Conservation (phyloP, 2,113 vertebrate genomes). For the Prunella fulvescens region DNA sequence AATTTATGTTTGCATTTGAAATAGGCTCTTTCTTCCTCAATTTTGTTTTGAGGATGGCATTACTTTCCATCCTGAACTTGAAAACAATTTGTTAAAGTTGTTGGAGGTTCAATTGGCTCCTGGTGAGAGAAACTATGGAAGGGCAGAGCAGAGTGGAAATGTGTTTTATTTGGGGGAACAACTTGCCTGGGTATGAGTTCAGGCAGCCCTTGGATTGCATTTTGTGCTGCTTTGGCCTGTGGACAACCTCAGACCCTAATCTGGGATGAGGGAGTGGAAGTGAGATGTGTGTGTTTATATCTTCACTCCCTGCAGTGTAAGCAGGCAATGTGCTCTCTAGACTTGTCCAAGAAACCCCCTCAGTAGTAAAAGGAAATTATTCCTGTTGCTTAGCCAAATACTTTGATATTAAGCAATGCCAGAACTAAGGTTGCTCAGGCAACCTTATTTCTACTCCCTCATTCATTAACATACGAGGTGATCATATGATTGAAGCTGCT, state of each 20-base stretch:
- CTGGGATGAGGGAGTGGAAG: background rate
- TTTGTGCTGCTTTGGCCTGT: background rate
- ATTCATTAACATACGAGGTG: background rate
- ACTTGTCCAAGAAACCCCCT: background rate
- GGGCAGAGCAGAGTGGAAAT: background rate
- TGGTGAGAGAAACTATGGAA: background rate
- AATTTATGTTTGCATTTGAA: background rate
- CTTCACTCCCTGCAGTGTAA: background rate
- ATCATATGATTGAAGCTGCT: background rate
- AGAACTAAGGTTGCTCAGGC: constrained; percentile 43
- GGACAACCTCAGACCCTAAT: background rate
- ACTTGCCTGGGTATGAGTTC: background rate
- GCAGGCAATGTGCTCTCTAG: background rate
- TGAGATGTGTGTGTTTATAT: accelerated
- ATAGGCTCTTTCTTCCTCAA: background rate
- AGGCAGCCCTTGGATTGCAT: background rate
- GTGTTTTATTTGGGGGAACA: background rate
- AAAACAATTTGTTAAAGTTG: background rate
- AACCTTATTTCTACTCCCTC: constrained; percentile 19
- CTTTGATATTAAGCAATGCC: background rate
- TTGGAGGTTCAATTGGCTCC: background rate
- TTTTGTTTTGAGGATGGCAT: background rate
- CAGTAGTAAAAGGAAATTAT: background rate
- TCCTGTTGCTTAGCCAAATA: background rate
- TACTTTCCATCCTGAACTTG: background rate